Evolutionary conservation across 1,140 invertebrate genomes (phyloP).

Genomic region (Musca vetustissima): DNA sequence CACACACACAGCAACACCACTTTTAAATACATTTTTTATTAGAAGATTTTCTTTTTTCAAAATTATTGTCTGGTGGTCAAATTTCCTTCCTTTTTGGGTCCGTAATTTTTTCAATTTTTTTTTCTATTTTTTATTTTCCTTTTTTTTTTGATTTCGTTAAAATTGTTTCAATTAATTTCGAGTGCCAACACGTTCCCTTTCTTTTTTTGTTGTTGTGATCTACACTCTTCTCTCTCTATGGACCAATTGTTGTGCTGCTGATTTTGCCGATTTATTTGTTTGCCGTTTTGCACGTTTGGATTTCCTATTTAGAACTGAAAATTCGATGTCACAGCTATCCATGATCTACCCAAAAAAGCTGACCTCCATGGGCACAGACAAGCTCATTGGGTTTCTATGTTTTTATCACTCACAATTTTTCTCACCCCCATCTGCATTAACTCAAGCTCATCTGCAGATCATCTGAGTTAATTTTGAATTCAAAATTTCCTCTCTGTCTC

Average conservation of each 20-base stretch:
- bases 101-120: neutral
- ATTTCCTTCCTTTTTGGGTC: neutral
- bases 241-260: too few species aligned
- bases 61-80: conserved; percentile 7
- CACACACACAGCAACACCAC: conserved; percentile 40
- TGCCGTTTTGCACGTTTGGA: neutral
- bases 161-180: neutral
- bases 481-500: too few species aligned
- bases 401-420: too few species aligned
- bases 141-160: neutral
- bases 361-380: too few species aligned
- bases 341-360: too few species aligned
- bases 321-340: too few species aligned
- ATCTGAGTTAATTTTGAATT: too few species aligned
- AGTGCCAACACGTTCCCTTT: conserved; percentile 10
- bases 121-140: neutral
- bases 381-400: too few species aligned
- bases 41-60: neutral
- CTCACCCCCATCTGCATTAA: too few species aligned
- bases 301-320: neutral
- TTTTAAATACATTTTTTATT: conserved; percentile 43
- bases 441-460: too few species aligned
- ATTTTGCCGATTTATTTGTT: neutral
- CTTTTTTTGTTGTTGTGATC: too few species aligned
- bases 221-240: too few species aligned